Evolutionary conservation across 2,888 invertebrate genomes (phyloP).

Genomic region (Suillia variegata): DNA sequence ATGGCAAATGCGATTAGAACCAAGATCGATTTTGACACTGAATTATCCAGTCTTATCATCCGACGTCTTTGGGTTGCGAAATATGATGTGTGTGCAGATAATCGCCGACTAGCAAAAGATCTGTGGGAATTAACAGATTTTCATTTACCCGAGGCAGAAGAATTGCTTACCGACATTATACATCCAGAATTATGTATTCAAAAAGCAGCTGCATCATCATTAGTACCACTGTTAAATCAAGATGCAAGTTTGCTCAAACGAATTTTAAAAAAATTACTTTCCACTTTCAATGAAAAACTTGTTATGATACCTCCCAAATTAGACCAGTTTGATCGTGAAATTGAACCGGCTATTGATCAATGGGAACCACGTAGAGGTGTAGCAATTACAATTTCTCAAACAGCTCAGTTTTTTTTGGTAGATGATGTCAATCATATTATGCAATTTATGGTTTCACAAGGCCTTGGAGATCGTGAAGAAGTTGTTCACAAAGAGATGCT

Average conservation of each 20-base stretch:
- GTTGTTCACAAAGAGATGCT: conserved; percentile 89
- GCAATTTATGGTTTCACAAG: conserved; percentile 83
- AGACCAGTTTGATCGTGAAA: conserved; percentile 90
- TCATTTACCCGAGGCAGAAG: conserved; percentile 60
- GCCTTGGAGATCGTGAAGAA: conserved; percentile 84
- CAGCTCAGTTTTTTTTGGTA: conserved; percentile 70
- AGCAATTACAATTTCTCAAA: conserved; percentile 78
- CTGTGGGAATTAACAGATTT: conserved; percentile 69
- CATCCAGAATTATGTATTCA: conserved; percentile 84
- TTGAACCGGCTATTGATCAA: conserved; percentile 83
- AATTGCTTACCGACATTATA: conserved; percentile 71
- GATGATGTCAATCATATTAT: conserved; percentile 74
- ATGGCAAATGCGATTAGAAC: conserved; percentile 67
- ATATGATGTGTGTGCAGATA: conserved; percentile 79
- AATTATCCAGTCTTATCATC: conserved; percentile 67
- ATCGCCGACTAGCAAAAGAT: conserved; percentile 68
- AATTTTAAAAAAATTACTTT: conserved; percentile 71
- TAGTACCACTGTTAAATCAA: conserved; percentile 71
- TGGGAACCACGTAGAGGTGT: conserved; percentile 91
- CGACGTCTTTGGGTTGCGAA: conserved; percentile 83
- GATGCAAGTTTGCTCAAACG: conserved; percentile 64
- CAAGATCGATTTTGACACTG: conserved; percentile 43
- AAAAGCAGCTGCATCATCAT: conserved; percentile 79
- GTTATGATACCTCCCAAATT: conserved; percentile 82
- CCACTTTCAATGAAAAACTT: conserved; percentile 77